These are phyloP conservation scores for Alligator mississippiensis DNA, from an alignment of 2,113 vertebrate species.

Conservation along the genomic window DNA sequence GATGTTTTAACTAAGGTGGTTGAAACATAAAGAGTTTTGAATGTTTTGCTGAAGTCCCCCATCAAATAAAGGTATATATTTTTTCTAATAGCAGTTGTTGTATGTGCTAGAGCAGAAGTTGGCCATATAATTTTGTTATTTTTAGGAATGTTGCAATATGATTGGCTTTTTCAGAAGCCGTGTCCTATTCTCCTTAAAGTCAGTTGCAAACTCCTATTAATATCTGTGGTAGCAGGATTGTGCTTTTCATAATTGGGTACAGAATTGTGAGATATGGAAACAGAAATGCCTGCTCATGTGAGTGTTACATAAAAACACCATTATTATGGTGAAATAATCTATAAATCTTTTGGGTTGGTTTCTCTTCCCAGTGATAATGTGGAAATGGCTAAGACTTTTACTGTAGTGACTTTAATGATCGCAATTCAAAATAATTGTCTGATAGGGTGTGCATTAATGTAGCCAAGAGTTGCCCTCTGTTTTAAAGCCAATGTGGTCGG, in stretches of 20 bases:
- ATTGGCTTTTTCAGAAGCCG: background rate
- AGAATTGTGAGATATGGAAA: background rate
- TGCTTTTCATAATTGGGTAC: fast-evolving
- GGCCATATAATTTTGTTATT: fast-evolving
- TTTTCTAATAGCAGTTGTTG: background rate
- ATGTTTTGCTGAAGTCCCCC: background rate
- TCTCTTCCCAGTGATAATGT: background rate
- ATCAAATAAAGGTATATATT: fast-evolving
- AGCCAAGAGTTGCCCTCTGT: background rate
- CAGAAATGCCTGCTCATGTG: background rate
- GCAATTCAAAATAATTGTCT: background rate
- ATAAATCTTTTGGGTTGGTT: fast-evolving
- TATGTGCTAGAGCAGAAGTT: background rate
- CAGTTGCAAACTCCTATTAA: background rate
- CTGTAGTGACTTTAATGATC: background rate
- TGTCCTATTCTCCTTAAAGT: background rate
- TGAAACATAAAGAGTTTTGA: background rate
- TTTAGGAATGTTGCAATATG: background rate
- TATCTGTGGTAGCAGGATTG: background rate
- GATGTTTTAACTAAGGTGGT: background rate
- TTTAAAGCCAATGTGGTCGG: background rate
- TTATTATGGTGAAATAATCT: background rate
- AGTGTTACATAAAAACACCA: background rate
- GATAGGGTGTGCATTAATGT: background rate
- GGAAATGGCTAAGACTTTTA: background rate